Base-by-base conservation (phyloP, 2,113 vertebrate genomes). In the Anas platyrhynchos region DNA sequence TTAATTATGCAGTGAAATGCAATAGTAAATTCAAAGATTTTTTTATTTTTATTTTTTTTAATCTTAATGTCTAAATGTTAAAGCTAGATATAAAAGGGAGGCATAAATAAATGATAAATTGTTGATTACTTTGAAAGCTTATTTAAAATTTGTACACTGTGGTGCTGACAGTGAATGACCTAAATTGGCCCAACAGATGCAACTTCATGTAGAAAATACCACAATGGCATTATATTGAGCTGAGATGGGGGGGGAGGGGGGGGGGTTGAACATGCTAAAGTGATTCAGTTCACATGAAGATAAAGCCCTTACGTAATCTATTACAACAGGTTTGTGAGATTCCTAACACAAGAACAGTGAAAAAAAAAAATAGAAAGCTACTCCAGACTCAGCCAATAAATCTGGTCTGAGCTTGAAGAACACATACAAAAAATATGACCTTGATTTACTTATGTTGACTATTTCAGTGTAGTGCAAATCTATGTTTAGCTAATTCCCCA, bases 31-130 rank as follows among this genome's bases (percentile, higher is more conserved):
- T 85, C 86, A 89, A 82, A 94, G 78, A 63, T 11, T 48, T 48
- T 48, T 48, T 48, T 44, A 16, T 44, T 46, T 20, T 46, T 46
- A n/a, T 79, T 89, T 71, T 74, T 73, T 32, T 65, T 63, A 55
- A 62, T 58, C 67, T 88, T 71, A 85, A 89, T 85, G 83, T 74
- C 94, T 74, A 89, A 93, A 86, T 84, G 66, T 90, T 94, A 91
- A 91, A 91, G 48, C 55, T 68, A 67, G 61, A 66, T 91, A 83
- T 83, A 95, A 90, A 95, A 83, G 65, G 31, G 58, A 72, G 15
- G 6, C 58, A 96, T 96, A 96, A 97, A 96, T 96, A 96, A 96
- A 91, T 97, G 74, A 96, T 95, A 94, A 86, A 86, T 73, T 68
- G 62, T 32, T 90, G 80, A 91, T 94, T 93, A 74, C 84, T 95